Percentiles rank a stretch among this genome's conserved stretches.
Conservation (phyloP, 2,888 invertebrate genomes). For the Branchellion lobata region DNA sequence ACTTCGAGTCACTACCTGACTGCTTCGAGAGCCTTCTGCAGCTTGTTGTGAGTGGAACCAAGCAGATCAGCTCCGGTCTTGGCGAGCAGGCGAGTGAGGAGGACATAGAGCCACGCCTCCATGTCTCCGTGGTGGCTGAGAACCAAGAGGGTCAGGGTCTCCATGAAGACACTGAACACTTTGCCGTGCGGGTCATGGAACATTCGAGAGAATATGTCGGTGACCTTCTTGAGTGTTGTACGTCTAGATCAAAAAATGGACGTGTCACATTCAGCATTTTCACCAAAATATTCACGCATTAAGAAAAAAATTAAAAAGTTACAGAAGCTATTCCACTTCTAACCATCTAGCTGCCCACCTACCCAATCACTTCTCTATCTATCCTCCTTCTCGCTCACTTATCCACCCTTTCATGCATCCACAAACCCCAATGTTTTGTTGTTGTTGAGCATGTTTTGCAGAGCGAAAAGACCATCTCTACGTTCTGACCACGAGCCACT, state of each 20-base stretch:
- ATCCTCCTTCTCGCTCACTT: no score
- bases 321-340: no score
- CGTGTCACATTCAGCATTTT: neutral
- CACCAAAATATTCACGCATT: neutral
- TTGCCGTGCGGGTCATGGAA: slow-evolving; percentile 94
- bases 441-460: slow-evolving; percentile 73
- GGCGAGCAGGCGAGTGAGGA: slow-evolving; percentile 81
- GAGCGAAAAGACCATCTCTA: slow-evolving; percentile 84
- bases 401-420: no score
- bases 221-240: slow-evolving; percentile 77
- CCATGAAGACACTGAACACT: slow-evolving; percentile 87
- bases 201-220: slow-evolving; percentile 91
- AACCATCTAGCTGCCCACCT: no score
- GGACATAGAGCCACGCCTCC: slow-evolving; percentile 87
- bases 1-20: no score
- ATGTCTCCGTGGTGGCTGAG: slow-evolving; percentile 81
- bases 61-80: slow-evolving; percentile 88
- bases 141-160: slow-evolving; percentile 86
- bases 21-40: slow-evolving; percentile 64
- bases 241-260: slow-evolving; percentile 58
- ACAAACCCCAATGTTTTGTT: slow-evolving; percentile 59
- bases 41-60: slow-evolving; percentile 86
- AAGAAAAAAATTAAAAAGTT: neutral
- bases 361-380: no score
- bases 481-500: slow-evolving; percentile 81